Base-by-base conservation (phyloP, 2,888 invertebrate species). In the Chelonus formosanus region DNA sequence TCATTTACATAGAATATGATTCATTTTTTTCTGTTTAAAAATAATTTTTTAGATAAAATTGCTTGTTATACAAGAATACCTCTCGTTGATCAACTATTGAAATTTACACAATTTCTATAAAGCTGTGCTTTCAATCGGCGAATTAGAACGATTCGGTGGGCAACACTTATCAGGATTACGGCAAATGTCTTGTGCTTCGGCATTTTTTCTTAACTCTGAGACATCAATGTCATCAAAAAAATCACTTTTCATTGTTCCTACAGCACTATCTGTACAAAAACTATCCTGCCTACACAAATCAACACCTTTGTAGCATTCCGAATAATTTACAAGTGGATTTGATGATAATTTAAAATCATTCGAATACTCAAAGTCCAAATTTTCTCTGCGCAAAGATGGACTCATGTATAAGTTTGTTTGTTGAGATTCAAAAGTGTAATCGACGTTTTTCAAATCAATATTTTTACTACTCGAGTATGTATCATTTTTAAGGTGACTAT, bases 241-340 rank as follows among this genome's bases (percentile, higher is more conserved):
- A 60, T 83, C 83, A 65, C 83, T 84, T 55, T 78, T 81, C 84
- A 84, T 84, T 0, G 83, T 84, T 10, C 84, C 84, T 2, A 84
- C 79, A 1, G 84, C 83, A 50, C 83, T 84, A 58, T 84, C 84
- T 1, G 80, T 76, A 34, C 80, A 79, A 40, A 84, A 84, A 63
- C 83, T 83, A 54, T 83, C 81, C 53, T 82, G 80, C 10, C 83
- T 76, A 57, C 78, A 75, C 8, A 82, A 64, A 63, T 78, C 77
- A 32, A 71, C 63, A 10, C 67, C 71, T 53, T 80, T 78, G 52
- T 78, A 80, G 63, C 74, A 79, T 7, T 72, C 75, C 0, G 73
- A 67, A 43, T 77, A 77, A 3, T 80, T 75, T 5, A 66, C 68
- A 8, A 78, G 70, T n/a, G 74, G 70, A 44, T 71, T 70, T 3